A percentile compares a stretch with the other conserved stretches of the same genome.
These are phyloP conservation scores for Hemicentrotus pulcherrimus DNA, from an alignment of 35 echinoderm and acorn worm species.

Conservation along the genomic window DNA sequence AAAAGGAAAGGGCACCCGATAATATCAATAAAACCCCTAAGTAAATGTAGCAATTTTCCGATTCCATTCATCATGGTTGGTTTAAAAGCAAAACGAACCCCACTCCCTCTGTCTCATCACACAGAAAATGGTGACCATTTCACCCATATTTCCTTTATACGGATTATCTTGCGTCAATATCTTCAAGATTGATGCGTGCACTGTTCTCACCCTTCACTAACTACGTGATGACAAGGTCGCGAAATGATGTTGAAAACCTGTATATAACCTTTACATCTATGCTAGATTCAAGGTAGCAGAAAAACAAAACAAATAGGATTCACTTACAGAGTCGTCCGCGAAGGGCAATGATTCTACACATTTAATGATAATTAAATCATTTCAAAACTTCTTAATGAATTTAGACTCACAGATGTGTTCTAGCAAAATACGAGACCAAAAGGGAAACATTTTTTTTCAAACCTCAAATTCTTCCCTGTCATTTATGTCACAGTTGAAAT, in stretches of 20 bases:
- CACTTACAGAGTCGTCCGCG: neutral
- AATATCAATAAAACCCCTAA: slow-evolving; percentile 31
- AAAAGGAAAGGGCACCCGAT: neutral
- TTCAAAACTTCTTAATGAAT: too few relatives aligned
- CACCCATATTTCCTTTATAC: neutral
- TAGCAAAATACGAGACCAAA: neutral
- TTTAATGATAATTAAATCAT: too few relatives aligned
- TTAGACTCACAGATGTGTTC: neutral
- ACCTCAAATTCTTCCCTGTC: neutral
- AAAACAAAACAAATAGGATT: neutral
- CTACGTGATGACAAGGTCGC: neutral
- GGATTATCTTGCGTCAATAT: neutral
- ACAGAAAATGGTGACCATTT: neutral
- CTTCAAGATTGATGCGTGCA: neutral
- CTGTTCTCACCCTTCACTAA: neutral
- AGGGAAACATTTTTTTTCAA: neutral
- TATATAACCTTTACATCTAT: neutral
- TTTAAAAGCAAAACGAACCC: neutral
- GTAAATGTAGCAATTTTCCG: neutral
- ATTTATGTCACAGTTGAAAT: neutral
- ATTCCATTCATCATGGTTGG: slow-evolving; percentile 25
- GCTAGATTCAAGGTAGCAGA: neutral
- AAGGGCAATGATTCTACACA: neutral
- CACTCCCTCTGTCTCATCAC: neutral
- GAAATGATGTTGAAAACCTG: neutral